These are phyloP conservation scores for Chaetoderma sp. DNA, from an alignment of 2,888 invertebrate species.

Conservation along the genomic window DNA sequence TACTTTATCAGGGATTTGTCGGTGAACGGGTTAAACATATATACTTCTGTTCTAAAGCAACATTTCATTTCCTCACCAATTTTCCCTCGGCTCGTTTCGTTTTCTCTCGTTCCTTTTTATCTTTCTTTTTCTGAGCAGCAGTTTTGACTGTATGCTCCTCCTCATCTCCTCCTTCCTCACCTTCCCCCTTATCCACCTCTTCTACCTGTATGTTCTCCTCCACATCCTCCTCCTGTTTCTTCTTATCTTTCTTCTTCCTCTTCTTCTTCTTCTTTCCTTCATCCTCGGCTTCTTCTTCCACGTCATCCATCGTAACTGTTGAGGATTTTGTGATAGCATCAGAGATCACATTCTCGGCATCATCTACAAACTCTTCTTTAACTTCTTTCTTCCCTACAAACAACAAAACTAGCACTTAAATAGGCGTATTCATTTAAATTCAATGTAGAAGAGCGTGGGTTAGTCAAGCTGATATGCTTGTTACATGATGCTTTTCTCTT, in stretches of 20 bases:
- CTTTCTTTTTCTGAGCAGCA: constrained; percentile 63
- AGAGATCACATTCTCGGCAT: neutral
- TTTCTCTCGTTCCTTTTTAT: constrained; percentile 72
- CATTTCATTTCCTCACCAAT: too few species aligned
- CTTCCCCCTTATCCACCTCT: constrained; percentile 23
- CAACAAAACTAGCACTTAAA: too few species aligned
- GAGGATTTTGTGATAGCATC: neutral
- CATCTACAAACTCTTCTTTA: neutral
- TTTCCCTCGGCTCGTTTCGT: constrained; percentile 28
- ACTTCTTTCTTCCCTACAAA: neutral
- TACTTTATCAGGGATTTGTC: too few species aligned
- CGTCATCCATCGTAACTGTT: constrained; percentile 42
- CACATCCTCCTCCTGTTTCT: constrained; percentile 33
- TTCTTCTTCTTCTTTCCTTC: constrained; percentile 35
- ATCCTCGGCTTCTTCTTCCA: constrained; percentile 47
- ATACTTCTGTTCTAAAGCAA: too few species aligned
- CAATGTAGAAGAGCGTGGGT: too few species aligned
- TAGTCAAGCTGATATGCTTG: too few species aligned
- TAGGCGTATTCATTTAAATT: too few species aligned
- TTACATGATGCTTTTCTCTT: too few species aligned
- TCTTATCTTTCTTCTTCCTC: constrained; percentile 42
- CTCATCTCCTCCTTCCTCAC: constrained; percentile 75
- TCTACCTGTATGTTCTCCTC: constrained; percentile 38
- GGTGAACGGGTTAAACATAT: too few species aligned
- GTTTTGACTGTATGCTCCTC: constrained; percentile 75